Evolutionary conservation across 2,113 vertebrate genomes (phyloP).

Genomic region (Platichthys flesus): DNA sequence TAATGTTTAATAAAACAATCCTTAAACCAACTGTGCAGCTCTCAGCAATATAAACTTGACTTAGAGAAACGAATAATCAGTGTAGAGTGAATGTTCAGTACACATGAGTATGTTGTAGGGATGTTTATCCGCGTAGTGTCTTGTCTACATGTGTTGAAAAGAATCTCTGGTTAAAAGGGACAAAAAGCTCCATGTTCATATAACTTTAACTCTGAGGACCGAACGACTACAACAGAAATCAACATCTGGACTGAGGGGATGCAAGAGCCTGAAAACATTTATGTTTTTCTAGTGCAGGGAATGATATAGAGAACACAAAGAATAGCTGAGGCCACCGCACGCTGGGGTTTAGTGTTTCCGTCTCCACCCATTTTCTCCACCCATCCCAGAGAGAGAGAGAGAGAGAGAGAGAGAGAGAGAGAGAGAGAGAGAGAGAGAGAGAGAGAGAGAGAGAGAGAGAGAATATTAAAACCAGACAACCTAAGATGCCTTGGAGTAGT

Average conservation of each 20-base stretch:
- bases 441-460: conserved; percentile 6
- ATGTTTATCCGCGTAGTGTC: too few relatives aligned
- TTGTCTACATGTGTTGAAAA: too few relatives aligned
- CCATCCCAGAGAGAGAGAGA: conserved; percentile 29
- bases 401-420: conserved; percentile 5
- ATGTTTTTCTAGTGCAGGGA: background rate
- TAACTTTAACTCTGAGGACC: too few relatives aligned
- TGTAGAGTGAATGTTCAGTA: too few relatives aligned
- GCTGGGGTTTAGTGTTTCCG: conserved; percentile 17
- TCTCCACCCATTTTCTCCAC: conserved; percentile 66
- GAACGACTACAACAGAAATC: too few relatives aligned
- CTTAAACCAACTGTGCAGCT: too few relatives aligned
- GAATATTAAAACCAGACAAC: conserved; percentile 34
- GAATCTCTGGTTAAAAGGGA: too few relatives aligned
- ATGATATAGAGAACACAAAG: background rate
- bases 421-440: conserved; percentile 7
- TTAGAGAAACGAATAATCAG: too few relatives aligned
- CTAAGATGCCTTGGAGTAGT: conserved; percentile 27
- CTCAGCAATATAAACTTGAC: too few relatives aligned
- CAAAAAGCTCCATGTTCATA: too few relatives aligned
- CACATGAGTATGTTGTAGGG: too few relatives aligned
- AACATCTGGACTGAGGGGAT: background rate
- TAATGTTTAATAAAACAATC: too few relatives aligned
- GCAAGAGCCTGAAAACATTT: background rate
- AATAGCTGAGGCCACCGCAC: conserved; percentile 5